Conservation (phyloP, 2,888 invertebrate species). For the Apamea epomidion region DNA sequence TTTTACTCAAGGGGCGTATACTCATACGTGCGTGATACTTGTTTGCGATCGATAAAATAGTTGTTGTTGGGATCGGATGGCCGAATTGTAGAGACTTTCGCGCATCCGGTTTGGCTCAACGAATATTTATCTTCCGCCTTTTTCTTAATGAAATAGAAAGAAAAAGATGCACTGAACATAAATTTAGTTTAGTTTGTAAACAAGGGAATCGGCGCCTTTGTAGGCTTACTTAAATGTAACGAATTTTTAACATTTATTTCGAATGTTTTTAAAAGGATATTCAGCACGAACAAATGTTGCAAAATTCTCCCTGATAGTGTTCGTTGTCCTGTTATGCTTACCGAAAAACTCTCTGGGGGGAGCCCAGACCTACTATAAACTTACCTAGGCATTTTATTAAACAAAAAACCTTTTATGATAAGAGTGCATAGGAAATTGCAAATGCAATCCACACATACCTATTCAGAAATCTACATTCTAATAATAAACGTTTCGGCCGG, state of each 20-base stretch:
- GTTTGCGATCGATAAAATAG: slow-evolving; percentile 1
- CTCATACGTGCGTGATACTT: slow-evolving; percentile 17
- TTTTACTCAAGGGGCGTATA: slow-evolving; percentile 25
- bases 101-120: not conserved
- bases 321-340: not conserved
- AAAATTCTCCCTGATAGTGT: not conserved
- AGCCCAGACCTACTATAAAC: not conserved
- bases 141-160: too few relatives aligned
- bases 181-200: too few relatives aligned
- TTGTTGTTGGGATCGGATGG: not conserved
- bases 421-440: not conserved
- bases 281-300: not conserved
- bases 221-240: not conserved
- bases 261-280: not conserved
- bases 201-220: too few relatives aligned
- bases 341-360: not conserved
- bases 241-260: not conserved
- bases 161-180: too few relatives aligned
- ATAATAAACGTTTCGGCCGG: slow-evolving; percentile 37
- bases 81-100: not conserved
- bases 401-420: not conserved
- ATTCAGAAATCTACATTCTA: slow-evolving; percentile 36
- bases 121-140: not conserved
- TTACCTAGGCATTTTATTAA: not conserved
- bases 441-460: slow-evolving; percentile 16